Evolutionary conservation across 2,113 vertebrate genomes (phyloP).

Genomic region (Barnardius zonarius): DNA sequence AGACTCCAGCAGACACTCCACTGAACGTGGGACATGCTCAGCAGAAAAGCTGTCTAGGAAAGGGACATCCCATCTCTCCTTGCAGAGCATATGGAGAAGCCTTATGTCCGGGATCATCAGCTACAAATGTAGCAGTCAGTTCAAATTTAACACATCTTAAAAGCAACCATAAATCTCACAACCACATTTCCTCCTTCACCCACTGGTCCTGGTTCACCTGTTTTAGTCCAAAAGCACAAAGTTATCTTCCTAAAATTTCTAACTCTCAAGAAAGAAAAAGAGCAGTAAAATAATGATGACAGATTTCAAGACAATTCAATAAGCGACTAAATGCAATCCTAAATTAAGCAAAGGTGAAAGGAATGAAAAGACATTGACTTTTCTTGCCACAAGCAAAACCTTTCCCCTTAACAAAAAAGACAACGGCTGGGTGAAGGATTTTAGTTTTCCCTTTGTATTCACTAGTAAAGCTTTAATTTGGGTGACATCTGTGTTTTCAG

Average conservation of each 20-base stretch:
- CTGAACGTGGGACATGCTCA: accelerated
- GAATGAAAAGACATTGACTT: background rate
- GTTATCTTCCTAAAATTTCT: background rate
- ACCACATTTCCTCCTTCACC: accelerated
- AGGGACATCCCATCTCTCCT: background rate
- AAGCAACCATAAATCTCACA: background rate
- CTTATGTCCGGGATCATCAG: background rate
- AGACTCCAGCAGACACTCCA: too few relatives aligned
- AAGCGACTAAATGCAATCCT: background rate
- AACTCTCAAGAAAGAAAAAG: background rate
- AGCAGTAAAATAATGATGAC: accelerated
- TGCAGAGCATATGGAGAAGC: background rate
- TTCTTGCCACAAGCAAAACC: background rate
- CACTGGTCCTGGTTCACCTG: accelerated
- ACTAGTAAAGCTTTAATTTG: background rate
- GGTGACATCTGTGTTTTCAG: background rate
- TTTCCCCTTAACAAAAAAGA: background rate
- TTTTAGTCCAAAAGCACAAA: background rate
- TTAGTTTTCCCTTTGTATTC: background rate
- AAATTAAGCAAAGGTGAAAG: background rate
- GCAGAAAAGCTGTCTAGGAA: background rate
- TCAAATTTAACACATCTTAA: background rate
- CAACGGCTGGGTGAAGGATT: accelerated
- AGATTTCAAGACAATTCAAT: background rate
- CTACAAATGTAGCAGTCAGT: accelerated